Conservation (phyloP, 1,140 invertebrate species). For the Idris sp. region DNA sequence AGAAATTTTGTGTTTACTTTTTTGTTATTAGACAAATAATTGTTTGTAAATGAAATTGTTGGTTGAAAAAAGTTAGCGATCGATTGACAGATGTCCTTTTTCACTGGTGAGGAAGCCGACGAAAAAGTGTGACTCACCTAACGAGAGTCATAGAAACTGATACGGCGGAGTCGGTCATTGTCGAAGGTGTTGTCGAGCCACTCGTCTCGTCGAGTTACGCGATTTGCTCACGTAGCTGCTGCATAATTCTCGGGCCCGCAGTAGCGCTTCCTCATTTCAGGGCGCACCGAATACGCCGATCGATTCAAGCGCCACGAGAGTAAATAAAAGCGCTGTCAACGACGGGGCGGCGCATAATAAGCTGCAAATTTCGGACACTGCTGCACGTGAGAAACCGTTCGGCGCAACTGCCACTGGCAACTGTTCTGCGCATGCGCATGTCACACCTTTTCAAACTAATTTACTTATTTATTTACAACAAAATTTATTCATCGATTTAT, state of each 20-base stretch:
- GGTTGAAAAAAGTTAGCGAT: no score
- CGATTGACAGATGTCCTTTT: no score
- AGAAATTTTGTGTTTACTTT: no score
- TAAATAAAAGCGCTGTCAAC: conserved; percentile 44
- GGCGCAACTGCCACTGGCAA: conserved; percentile 4
- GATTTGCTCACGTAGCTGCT: conserved; percentile 28
- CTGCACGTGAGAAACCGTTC: conserved; percentile 22
- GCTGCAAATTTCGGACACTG: background rate
- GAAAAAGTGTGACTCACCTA: conserved; percentile 51
- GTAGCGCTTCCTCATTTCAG: conserved; percentile 54
- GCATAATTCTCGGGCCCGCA: conserved; percentile 36
- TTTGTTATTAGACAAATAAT: no score
- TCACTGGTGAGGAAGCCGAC: no score
- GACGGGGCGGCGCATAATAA: conserved; percentile 33
- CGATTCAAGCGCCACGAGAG: conserved; percentile 41
- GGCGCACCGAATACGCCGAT: conserved; percentile 33
- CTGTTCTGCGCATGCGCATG: conserved; percentile 6
- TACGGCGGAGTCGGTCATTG: conserved; percentile 58
- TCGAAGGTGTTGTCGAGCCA: conserved; percentile 32
- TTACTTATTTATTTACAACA: no score
- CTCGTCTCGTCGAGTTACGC: conserved; percentile 37
- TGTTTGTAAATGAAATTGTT: no score
- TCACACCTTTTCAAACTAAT: no score
- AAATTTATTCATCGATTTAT: no score
- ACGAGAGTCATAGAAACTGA: conserved; percentile 53